Base-by-base conservation (phyloP, 53 echinoderm and acorn worm genomes). In the Glandiceps talaboti region DNA sequence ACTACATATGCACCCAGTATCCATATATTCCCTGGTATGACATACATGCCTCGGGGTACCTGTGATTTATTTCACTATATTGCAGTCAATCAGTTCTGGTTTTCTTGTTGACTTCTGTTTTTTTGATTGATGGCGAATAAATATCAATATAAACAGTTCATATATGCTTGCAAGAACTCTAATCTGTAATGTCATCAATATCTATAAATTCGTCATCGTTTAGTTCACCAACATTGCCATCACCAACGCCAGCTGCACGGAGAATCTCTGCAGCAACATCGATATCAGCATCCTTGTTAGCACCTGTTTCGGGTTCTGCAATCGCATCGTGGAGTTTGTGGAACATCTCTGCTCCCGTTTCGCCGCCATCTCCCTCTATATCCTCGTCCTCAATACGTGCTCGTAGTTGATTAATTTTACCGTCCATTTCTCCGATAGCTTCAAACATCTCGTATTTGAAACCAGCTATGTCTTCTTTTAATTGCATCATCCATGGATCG, bases 401-500 rank as follows among this genome's bases (percentile, higher is more conserved):
- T 84, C 93, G 93, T 93, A 99, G 91, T 32, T 99, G 93, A 75
- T 86, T 89, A 91, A 99, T 99, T 83, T 94, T 93, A 29, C 87
- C 85, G 33, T 99, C 99, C 99, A 99, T 99, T 30, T 93, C 99
- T 32, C 93, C 89, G 76, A 99, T 86, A 27, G 99, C 99, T 83
- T 99, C 99, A 77, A 99, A 99, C 99, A 99, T 99, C 85, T 99
- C 99, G 80, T 99, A 99, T 83, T 99, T 99, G 89, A 99, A 99
- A 30, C 99, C 93, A 0, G 99, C 93, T 29, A 99, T 99, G 73
- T 99, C 99, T 84, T 99, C 94, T 77, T 99, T 99, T 81, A 99
- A 81, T n/a, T 90, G 87, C 73, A 93, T 99, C 14, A 99, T 93
- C 64, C 64, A 45, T 33, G 93, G 99, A 74, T 99, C 99, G 75